Percentiles rank a stretch among this genome's conserved stretches.
These are phyloP conservation scores for Microctenopoma steveboyesi DNA, from an alignment of 2,797 vertebrate species.

Conservation along the genomic window DNA sequence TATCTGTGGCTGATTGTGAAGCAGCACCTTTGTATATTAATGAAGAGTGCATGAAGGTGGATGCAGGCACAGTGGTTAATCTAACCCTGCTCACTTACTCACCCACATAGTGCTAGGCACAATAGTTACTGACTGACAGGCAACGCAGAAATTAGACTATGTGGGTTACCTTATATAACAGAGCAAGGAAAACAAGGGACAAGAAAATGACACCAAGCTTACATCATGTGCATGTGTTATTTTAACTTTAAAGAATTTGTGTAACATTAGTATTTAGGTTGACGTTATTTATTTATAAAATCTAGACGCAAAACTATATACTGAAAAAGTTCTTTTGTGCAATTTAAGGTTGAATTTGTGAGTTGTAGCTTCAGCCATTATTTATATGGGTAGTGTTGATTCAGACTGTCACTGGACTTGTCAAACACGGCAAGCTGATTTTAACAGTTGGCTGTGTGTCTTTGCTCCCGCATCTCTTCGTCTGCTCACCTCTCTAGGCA, in stretches of 20 bases:
- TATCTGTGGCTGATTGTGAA: conserved; percentile 79
- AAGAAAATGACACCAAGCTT: neutral
- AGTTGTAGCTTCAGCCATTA: conserved; percentile 37
- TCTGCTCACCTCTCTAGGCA: conserved; percentile 79
- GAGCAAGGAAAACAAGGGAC: conserved; percentile 17
- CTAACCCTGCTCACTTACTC: conserved; percentile 55
- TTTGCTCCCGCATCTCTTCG: conserved; percentile 71
- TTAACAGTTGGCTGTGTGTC: conserved; percentile 57
- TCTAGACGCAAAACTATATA: neutral
- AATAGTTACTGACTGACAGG: conserved; percentile 59
- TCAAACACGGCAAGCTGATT: conserved; percentile 54
- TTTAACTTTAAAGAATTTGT: neutral
- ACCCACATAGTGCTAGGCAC: conserved; percentile 57
- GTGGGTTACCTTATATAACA: conserved; percentile 20
- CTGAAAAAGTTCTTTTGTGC: neutral
- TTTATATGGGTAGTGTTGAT: conserved; percentile 30
- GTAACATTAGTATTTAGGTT: neutral
- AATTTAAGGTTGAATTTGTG: conserved; percentile 20
- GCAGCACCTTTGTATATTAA: conserved; percentile 78
- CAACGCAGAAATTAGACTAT: conserved; percentile 36
- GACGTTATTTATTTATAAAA: conserved; percentile 13
- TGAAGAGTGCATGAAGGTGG: conserved; percentile 67
- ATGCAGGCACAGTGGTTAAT: conserved; percentile 57
- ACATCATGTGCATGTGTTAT: neutral
- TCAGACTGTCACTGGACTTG: conserved; percentile 37